Evolutionary conservation across 2,113 vertebrate species (phyloP).

Genomic region (Gnathonemus echidnorhynchus): DNA sequence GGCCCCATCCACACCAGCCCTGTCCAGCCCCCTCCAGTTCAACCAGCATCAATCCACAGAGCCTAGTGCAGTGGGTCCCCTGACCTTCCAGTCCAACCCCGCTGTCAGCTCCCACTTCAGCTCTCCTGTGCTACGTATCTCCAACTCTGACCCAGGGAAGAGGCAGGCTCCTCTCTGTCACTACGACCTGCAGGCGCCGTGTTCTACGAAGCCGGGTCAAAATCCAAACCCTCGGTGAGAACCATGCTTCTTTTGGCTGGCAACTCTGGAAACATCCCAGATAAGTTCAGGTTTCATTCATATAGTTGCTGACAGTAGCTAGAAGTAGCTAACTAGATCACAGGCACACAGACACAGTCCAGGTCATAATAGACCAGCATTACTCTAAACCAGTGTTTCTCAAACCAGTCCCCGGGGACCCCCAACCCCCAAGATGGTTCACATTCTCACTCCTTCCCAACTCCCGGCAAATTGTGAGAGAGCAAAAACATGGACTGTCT

Average conservation of each 20-base stretch:
- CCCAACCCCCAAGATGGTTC: too few relatives aligned
- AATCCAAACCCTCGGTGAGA: background rate
- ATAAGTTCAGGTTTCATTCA: background rate
- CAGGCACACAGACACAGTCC: background rate
- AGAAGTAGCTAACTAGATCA: background rate
- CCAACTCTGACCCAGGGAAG: background rate
- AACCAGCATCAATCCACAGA: constrained; percentile 36
- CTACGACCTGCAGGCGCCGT: background rate
- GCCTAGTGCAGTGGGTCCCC: too few relatives aligned
- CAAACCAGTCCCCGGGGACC: too few relatives aligned
- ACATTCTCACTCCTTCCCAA: too few relatives aligned
- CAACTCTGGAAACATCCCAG: background rate
- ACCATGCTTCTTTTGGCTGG: background rate
- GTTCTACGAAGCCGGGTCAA: background rate
- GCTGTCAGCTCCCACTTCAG: constrained; percentile 18
- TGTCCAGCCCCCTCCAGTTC: constrained; percentile 46
- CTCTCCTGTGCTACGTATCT: constrained; percentile 17
- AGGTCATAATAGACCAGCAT: background rate
- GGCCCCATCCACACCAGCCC: constrained; percentile 30
- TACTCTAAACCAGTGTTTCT: background rate
- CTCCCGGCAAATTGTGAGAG: too few relatives aligned
- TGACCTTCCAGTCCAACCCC: background rate
- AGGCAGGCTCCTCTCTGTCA: too few relatives aligned
- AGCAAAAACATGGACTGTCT: too few relatives aligned
- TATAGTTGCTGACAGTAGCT: background rate